Conservation (phyloP, 1,140 invertebrate genomes). For the Elymnias hypermnestra region DNA sequence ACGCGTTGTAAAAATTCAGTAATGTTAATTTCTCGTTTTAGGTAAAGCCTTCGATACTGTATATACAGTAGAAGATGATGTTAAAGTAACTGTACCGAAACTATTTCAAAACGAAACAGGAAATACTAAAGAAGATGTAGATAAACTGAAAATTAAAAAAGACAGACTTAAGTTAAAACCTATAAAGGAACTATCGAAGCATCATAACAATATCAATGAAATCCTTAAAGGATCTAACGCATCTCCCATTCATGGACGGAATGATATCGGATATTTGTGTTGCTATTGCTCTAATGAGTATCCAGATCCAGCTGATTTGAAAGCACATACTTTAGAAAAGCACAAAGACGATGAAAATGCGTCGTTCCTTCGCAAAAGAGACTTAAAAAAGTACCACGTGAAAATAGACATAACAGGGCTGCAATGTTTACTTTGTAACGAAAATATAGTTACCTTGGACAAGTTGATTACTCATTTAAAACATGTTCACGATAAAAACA, state of each 20-base stretch:
- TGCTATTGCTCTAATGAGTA: constrained; percentile 27
- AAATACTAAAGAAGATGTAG: not conserved
- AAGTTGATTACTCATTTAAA: constrained; percentile 27
- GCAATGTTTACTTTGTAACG: constrained; percentile 26
- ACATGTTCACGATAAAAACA: constrained; percentile 21
- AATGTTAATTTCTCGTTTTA: constrained; percentile 18
- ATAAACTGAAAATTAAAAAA: not conserved
- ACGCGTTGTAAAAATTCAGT: constrained; percentile 15
- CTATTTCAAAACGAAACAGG: not conserved
- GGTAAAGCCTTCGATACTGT: constrained; percentile 9
- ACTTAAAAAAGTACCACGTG: constrained; percentile 24
- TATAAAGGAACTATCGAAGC: constrained; percentile 23
- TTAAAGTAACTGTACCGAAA: not conserved
- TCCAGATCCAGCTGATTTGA: constrained; percentile 27
- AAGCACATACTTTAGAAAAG: constrained; percentile 27
- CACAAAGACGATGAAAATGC: constrained; percentile 26
- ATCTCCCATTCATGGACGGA: constrained; percentile 27
- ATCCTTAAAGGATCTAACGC: constrained; percentile 30
- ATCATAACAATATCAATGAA: constrained; percentile 31
- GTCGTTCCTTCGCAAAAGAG: constrained; percentile 26
- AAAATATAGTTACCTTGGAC: constrained; percentile 22
- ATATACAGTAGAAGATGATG: constrained; percentile 5
- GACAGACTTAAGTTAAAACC: constrained; percentile 14
- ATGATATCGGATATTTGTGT: constrained; percentile 32
- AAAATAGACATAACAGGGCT: constrained; percentile 37